Percentiles rank a stretch among this genome's conserved stretches.
phyloP scores from a whole-genome alignment of 2,888 invertebrate genomes.

The Lasioglossum zephyrum region DNA sequence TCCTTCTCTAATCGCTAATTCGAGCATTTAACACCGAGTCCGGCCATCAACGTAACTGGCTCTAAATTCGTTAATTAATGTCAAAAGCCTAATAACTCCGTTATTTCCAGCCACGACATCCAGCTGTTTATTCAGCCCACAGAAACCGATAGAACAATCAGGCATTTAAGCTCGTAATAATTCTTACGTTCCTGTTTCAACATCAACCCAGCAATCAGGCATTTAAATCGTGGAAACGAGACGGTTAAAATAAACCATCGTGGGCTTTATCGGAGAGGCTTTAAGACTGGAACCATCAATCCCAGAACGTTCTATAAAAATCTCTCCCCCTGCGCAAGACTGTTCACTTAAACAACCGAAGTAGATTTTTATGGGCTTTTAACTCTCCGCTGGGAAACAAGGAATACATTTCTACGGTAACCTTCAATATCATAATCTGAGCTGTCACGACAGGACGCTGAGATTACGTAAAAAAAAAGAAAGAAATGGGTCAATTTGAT shows the following conservation, averaged over 20 bases:
- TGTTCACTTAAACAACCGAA: not conserved
- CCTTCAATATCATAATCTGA: slow-evolving; percentile 43
- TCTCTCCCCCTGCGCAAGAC: not conserved
- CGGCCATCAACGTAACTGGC: not conserved
- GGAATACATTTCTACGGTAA: slow-evolving; percentile 19
- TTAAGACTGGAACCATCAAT: not conserved
- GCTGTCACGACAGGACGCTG: slow-evolving; percentile 40
- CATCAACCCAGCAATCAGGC: not conserved
- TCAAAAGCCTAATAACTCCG: not conserved
- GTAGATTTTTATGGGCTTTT: not conserved
- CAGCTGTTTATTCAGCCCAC: not conserved
- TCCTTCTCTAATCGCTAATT: not conserved
- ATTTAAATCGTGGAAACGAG: slow-evolving; percentile 4
- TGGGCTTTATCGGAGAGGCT: not conserved
- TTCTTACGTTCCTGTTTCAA: not conserved
- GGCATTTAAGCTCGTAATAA: not conserved
- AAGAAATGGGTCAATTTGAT: slow-evolving; percentile 30
- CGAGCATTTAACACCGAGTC: not conserved
- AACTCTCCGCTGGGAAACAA: not conserved
- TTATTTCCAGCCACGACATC: not conserved
- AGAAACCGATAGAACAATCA: not conserved
- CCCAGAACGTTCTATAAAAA: not conserved
- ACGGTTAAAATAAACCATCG: not conserved
- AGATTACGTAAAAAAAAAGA: not conserved
- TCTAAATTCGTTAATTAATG: not conserved